Conservation (phyloP, 2,113 vertebrate species). For the Mola mola region DNA sequence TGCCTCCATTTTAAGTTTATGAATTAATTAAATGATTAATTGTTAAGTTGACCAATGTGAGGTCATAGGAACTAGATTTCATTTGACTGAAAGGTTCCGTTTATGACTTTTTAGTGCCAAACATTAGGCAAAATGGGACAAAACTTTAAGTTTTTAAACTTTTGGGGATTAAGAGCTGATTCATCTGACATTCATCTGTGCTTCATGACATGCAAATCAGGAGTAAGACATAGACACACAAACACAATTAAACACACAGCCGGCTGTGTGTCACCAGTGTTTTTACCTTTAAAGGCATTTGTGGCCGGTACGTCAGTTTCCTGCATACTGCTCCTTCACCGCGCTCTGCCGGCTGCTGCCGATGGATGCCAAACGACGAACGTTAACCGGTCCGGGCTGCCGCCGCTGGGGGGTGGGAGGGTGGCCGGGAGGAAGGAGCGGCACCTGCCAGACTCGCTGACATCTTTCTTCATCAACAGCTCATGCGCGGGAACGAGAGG, state of each 20-base stretch:
- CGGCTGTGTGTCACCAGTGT: neutral
- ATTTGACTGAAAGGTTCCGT: too few relatives aligned
- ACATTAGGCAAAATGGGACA: too few relatives aligned
- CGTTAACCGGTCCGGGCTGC: slow-evolving; percentile 85
- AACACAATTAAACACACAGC: slow-evolving; percentile 6
- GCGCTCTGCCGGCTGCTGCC: slow-evolving; percentile 77
- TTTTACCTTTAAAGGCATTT: slow-evolving; percentile 96
- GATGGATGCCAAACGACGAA: slow-evolving; percentile 71
- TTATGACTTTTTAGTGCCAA: too few relatives aligned
- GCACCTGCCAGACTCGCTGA: slow-evolving; percentile 59
- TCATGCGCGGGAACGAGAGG: too few relatives aligned
- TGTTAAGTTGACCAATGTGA: too few relatives aligned
- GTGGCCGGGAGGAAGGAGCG: slow-evolving; percentile 60
- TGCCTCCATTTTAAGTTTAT: too few relatives aligned
- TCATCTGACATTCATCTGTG: too few relatives aligned
- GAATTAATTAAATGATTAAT: too few relatives aligned
- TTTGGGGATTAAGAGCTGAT: too few relatives aligned
- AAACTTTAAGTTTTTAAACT: too few relatives aligned
- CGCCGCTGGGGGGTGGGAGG: slow-evolving; percentile 61
- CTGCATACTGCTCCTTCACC: slow-evolving; percentile 95
- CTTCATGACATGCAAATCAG: too few relatives aligned
- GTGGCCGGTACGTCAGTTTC: slow-evolving; percentile 95
- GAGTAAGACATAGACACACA: slow-evolving; percentile 11
- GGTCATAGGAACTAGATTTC: too few relatives aligned
- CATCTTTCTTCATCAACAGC: slow-evolving; percentile 70